These are phyloP conservation scores for Drosophila atripex DNA, from an alignment of 2,888 invertebrate genomes.

Conservation along the genomic window DNA sequence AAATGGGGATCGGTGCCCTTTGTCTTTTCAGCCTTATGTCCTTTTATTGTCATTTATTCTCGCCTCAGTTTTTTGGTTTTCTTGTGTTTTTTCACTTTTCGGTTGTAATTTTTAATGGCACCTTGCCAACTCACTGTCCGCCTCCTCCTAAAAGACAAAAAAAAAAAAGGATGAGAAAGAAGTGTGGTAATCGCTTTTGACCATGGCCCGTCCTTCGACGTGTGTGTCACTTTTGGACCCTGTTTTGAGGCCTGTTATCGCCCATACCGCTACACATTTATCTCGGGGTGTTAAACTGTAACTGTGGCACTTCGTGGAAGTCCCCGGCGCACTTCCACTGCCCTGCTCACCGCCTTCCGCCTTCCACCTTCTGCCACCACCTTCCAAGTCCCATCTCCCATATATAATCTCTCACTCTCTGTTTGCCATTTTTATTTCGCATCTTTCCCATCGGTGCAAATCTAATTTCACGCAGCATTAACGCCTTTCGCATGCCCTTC, in stretches of 20 bases:
- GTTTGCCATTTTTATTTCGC: constrained; percentile 34
- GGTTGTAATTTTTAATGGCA: constrained; percentile 78
- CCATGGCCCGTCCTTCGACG: constrained; percentile 68
- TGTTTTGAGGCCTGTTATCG: constrained; percentile 46
- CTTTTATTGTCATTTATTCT: constrained; percentile 68
- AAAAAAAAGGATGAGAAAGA: constrained; percentile 41
- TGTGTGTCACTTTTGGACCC: constrained; percentile 70
- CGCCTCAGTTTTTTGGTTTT: constrained; percentile 33
- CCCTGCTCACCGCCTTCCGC: constrained; percentile 12
- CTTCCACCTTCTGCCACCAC: background rate
- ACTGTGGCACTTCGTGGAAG: constrained; percentile 72
- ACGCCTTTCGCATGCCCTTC: constrained; percentile 77
- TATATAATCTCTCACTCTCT: constrained; percentile 20
- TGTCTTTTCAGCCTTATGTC: constrained; percentile 35
- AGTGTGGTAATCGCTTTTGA: constrained; percentile 79
- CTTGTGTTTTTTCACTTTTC: constrained; percentile 72
- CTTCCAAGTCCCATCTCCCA: constrained; percentile 5
- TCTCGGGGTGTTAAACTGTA: constrained; percentile 79
- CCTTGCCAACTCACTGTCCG: constrained; percentile 80
- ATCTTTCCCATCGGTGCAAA: constrained; percentile 74
- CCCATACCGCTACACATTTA: constrained; percentile 56
- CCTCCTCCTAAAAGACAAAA: constrained; percentile 58
- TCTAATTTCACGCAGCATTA: constrained; percentile 84
- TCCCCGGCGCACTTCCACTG: constrained; percentile 44
- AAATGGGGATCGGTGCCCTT: constrained; percentile 70